These are phyloP conservation scores for Vidua macroura DNA, from an alignment of 2,113 vertebrate genomes.

Conservation along the genomic window DNA sequence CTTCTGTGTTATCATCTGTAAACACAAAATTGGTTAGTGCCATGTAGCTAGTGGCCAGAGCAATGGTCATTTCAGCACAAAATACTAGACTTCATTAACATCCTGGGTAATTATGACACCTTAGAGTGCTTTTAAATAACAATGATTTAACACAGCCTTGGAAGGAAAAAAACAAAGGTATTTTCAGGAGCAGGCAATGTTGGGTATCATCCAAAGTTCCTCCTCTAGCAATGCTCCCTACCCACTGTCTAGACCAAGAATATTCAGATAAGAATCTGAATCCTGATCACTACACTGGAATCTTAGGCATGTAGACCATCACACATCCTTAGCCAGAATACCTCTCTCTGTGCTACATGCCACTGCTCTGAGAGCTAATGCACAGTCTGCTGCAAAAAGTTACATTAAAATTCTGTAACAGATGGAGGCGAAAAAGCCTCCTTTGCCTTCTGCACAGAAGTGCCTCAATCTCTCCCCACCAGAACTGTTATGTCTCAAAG, in stretches of 20 bases:
- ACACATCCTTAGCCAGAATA: not conserved
- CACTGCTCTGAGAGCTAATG: not conserved
- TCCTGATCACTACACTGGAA: not conserved
- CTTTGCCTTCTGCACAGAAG: not conserved
- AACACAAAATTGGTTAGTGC: not conserved
- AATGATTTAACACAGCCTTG: not conserved
- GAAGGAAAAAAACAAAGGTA: not conserved
- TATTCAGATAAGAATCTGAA: constrained; percentile 15
- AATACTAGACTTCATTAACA: not conserved
- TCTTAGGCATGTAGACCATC: not conserved
- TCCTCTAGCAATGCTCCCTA: not conserved
- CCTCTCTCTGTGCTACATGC: not conserved
- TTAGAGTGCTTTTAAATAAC: not conserved
- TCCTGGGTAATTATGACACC: not conserved
- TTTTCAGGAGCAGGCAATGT: not conserved
- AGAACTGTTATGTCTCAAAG: constrained; percentile 5
- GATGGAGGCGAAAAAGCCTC: not conserved
- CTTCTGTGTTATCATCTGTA: not conserved
- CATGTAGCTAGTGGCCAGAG: not conserved
- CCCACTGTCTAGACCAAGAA: not conserved
- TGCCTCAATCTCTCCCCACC: not conserved
- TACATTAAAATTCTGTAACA: not conserved
- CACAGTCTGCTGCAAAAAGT: not conserved
- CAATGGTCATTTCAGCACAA: not conserved
- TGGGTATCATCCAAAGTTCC: not conserved